Evolutionary conservation across 2,113 vertebrate species (phyloP).

Genomic region (Heteronetta atricapilla): DNA sequence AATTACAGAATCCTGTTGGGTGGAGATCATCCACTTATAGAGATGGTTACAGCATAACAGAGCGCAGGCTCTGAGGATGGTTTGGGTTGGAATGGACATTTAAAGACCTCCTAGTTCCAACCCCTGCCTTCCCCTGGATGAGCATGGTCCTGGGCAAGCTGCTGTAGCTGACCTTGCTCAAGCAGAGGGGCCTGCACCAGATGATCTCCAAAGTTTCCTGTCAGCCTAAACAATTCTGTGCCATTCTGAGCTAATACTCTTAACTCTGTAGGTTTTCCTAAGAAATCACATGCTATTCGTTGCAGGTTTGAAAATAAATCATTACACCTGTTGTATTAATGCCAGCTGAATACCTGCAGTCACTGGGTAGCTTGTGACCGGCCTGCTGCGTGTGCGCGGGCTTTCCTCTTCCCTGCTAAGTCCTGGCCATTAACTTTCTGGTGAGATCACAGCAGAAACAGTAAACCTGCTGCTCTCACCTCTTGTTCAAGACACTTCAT

Average conservation of each 20-base stretch:
- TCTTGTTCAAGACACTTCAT: not conserved
- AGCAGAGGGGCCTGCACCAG: accelerated
- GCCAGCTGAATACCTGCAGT: not conserved
- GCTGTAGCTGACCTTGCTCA: not conserved
- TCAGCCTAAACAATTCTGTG: not conserved
- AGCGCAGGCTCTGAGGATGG: not conserved
- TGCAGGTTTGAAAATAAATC: not conserved
- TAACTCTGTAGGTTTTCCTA: not conserved
- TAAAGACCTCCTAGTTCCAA: not conserved
- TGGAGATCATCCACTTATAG: not conserved
- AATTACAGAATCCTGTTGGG: not conserved
- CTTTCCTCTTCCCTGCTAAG: not conserved
- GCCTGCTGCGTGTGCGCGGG: not conserved
- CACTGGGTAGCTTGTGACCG: not conserved
- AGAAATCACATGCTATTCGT: not conserved
- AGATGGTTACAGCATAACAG: not conserved
- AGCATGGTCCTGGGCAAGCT: not conserved
- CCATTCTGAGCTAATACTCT: not conserved
- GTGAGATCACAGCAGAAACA: not conserved
- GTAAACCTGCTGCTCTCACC: not conserved
- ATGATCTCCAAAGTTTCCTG: not conserved
- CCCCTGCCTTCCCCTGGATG: not conserved
- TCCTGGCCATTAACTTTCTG: not conserved
- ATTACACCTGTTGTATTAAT: not conserved
- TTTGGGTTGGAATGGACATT: not conserved